Evolutionary conservation across 2,797 vertebrate species (phyloP).

Genomic region (Catostomus latipinnis): DNA sequence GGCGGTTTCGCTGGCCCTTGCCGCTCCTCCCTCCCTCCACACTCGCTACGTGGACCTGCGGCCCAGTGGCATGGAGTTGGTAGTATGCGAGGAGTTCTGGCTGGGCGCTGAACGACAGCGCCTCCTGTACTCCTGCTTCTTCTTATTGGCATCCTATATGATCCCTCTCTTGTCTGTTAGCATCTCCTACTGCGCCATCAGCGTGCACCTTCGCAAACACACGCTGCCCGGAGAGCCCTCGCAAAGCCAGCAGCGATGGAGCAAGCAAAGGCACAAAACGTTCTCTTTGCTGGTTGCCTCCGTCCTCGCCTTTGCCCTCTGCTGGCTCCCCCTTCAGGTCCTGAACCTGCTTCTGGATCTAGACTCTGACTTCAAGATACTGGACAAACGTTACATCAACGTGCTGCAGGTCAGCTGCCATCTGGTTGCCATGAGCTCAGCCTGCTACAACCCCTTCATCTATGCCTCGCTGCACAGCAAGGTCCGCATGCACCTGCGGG

Average conservation of each 20-base stretch:
- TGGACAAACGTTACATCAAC: conserved; percentile 80
- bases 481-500: conserved; percentile 75
- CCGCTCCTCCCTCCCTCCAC: conserved; percentile 76
- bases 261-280: conserved; percentile 75
- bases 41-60: conserved; percentile 77
- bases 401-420: conserved; percentile 81
- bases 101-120: conserved; percentile 70
- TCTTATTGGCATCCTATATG: conserved; percentile 77
- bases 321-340: conserved; percentile 82
- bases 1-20: conserved; percentile 78
- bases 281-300: conserved; percentile 79
- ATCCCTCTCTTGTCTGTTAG: conserved; percentile 80
- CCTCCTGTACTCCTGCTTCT: conserved; percentile 79
- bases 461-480: conserved; percentile 84
- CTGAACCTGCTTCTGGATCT: conserved; percentile 81
- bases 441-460: conserved; percentile 84
- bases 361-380: conserved; percentile 78
- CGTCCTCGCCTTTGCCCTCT: conserved; percentile 79
- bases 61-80: conserved; percentile 74
- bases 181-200: conserved; percentile 81
- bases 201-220: conserved; percentile 73
- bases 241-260: conserved; percentile 74
- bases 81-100: conserved; percentile 85
- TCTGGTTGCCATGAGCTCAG: conserved; percentile 82
- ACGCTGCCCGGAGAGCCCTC: conserved; percentile 72